Evolutionary conservation across 2,113 vertebrate species (phyloP), one percentile per base, ranked within the genome.

Genomic region (Garra rufa): DNA sequence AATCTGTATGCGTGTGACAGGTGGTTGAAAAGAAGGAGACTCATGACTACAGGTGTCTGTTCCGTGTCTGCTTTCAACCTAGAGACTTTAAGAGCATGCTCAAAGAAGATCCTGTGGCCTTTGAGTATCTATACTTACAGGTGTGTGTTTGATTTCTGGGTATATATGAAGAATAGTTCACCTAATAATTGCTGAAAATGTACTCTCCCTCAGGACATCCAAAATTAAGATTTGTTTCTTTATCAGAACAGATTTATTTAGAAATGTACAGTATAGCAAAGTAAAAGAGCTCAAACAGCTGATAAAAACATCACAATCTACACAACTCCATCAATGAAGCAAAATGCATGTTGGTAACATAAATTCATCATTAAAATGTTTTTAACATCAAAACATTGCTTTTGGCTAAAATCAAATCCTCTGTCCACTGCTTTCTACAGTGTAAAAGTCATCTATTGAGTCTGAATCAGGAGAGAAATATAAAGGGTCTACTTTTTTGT

Each of bases 71-170:
- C 89, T 99, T 98, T 90, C 90, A 98, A 83, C 97, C 97, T 87
- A 96, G 88, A 91, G 94, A 95, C 84, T 95, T 96, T 15, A 85
- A 96, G 84, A 92, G 94, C 75, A 92, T 99, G 79, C 89, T 98
- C 88, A 94, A 96, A 89, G 95, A 97, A 55, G 98, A 99, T 87
- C 95, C 97, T 0, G 83, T 96, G 85, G 94, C 97, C 83, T 99
- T 99, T 41, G 96, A 98, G 48, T 99, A 99, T 88, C 96, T 99
- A 85, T 99, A 97, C 88, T 90, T 96, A 84, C 98, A 99, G 97
- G 98, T 99, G 88, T 91, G 85, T 83, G 19, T 26, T 34, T 59
- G 73, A n/a, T 76, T 28, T 43, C 28, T 38, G 30, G 30, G 17
- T 67, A 15, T 67, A 67, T 69, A 69, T 55, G 3, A 3, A 21